Evolutionary conservation across 2,113 vertebrate genomes (phyloP).

Genomic region (Erythrocercus mccallii): DNA sequence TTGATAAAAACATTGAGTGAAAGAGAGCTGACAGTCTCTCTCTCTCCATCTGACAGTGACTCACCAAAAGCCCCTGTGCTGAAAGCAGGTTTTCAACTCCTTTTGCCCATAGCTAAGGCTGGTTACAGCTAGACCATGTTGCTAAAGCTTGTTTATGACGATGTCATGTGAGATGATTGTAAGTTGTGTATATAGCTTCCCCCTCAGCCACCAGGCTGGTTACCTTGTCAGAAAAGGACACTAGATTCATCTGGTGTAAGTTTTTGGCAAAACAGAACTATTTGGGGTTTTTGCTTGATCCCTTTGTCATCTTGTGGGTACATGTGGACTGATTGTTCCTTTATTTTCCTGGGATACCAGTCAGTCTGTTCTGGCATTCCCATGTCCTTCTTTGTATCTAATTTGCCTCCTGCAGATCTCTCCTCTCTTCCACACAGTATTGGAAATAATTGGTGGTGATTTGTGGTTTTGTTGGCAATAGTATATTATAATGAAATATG

Average conservation of each 20-base stretch:
- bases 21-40: neutral
- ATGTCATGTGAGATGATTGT: neutral
- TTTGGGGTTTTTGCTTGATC: neutral
- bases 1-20: neutral
- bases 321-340: neutral
- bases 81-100: neutral
- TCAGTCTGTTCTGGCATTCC: neutral
- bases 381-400: fast-evolving
- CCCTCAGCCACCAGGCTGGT: neutral
- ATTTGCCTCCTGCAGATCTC: neutral
- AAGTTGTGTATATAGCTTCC: neutral
- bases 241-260: neutral
- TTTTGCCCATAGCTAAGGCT: neutral
- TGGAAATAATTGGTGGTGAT: neutral
- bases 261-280: neutral
- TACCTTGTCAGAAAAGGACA: neutral
- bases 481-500: neutral
- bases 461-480: neutral
- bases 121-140: neutral
- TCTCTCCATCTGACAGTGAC: neutral
- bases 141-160: neutral
- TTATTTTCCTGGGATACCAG: neutral
- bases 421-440: neutral
- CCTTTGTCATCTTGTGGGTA: neutral
- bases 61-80: neutral